Base-by-base conservation (phyloP, 2,113 vertebrate genomes). In the Phocoena sinus region DNA sequence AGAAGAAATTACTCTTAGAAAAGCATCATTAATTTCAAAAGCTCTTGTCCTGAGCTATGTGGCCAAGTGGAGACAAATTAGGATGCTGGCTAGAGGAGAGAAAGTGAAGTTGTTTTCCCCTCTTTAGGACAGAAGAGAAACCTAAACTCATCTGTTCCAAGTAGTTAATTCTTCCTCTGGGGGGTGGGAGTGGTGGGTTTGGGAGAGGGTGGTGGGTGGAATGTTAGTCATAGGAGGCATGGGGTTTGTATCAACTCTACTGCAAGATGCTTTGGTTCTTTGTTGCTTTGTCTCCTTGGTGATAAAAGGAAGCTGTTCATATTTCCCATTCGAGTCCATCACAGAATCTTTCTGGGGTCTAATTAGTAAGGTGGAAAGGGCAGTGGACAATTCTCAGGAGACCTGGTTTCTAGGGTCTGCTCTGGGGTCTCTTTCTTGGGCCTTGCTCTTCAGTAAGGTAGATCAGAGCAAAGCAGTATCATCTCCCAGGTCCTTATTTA, bases 1-100 rank as follows among this genome's bases (percentile, higher is more conserved):
- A 96, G 95, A 87, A 92, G 93, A 95, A 96, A 91, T 96, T 96
- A 89, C 76, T 93, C 85, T 97, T 94, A 83, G 77, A 83, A 96
- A 96, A 97, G 94, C 94, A 94, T 88, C 93, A 85, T 96, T 92
- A 94, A 90, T 96, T 94, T 96, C 85, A 68, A 82, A 97, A 95
- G 81, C 88, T 68, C 73, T 94, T 74, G 36, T 97, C 93, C 71
- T 94, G 84, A 93, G 90, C 70, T 91, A 38, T 62, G 36, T 96
- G 47, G 62, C 80, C 81, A 95, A 87, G 53, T 95, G 76, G 81
- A 95, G 94, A 92, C 91, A 95, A 94, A 94, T 77, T 81, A 94
- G 95, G 80, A 79, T 58, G 62, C 85, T 82, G n/a, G 84, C 67
- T 89, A 36, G 80, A 95, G 44, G 36, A 94, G 26, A 87, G 71